Base-by-base conservation (phyloP, 2,888 invertebrate species). In the Alviniconcha strummeri region DNA sequence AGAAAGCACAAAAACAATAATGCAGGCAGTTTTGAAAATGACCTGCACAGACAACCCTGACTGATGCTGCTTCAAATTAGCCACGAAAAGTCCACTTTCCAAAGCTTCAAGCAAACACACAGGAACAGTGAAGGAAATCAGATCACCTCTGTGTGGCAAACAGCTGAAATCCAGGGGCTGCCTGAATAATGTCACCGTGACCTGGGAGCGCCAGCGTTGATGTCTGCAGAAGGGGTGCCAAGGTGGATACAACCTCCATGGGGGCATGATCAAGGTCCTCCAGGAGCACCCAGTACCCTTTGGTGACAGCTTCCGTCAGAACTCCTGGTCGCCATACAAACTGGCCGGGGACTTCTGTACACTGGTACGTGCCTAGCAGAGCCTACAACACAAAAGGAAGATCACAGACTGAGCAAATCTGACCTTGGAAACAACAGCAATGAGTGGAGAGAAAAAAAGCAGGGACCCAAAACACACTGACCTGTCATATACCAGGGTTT, bases 321-420 rank as follows among this genome's bases (percentile, higher is more conserved):
- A 98, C 96, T n/a, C 99, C 99, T 3, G 98, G 96, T 89, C 97
- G 96, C 99, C 99, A 99, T 52, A 98, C 94, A 94, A 99, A 99
- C 94, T 99, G 98, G 17, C 99, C 99, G 0, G 99, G 99, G 80
- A 98, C 95, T 92, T 99, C 98, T 0, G 99, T 98, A 92, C 99
- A 99, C 88, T 97, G 95, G 93, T 98, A 98, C 0, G 97, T 96
- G 0, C 99, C 99, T 11, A 99, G 94, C 82, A 99, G 94, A 95
- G 98, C 93, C 94, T 95, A 89, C 6, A 6, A 64, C 6, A 72
- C 4, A 19, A 17, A 69, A 36, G 8, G 36, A 4, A 17, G 5
- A 54, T 78, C 17, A 57, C 17, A 13, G 6, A 76, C 4, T 55
- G 4, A 52, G 11, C 9, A 11, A 75, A 75, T 75, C 17, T 15